These are phyloP conservation scores for Ursus arctos DNA, from an alignment of 2,113 vertebrate genomes.

Conservation along the genomic window DNA sequence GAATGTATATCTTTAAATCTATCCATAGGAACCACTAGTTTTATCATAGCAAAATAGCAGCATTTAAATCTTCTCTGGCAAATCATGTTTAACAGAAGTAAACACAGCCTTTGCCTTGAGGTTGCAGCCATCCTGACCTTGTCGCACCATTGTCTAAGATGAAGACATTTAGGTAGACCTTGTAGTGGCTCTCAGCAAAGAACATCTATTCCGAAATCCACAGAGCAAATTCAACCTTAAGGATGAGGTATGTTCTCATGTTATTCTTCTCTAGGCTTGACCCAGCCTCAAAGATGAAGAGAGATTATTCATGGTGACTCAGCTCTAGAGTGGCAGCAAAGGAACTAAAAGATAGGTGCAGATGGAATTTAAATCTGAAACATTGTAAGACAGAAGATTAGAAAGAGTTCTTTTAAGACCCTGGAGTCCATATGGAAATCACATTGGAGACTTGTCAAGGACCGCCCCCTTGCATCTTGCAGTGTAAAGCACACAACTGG, in stretches of 20 bases:
- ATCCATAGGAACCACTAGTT: neutral
- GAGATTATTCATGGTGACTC: neutral
- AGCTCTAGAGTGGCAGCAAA: neutral
- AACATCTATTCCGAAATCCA: slow-evolving; percentile 10
- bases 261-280: neutral
- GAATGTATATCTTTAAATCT: neutral
- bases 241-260: neutral
- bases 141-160: neutral
- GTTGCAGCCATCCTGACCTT: neutral
- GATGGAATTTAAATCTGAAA: neutral
- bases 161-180: neutral
- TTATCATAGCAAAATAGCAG: neutral
- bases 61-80: neutral
- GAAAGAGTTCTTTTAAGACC: neutral
- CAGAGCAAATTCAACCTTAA: neutral
- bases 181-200: neutral
- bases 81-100: neutral
- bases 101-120: neutral
- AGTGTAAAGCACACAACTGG: neutral
- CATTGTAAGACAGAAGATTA: neutral
- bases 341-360: neutral
- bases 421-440: neutral
- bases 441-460: neutral
- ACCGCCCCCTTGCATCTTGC: neutral
- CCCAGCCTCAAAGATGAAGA: neutral